Evolutionary conservation across 2,888 invertebrate species (phyloP).

Genomic region (Tethea ocularis): DNA sequence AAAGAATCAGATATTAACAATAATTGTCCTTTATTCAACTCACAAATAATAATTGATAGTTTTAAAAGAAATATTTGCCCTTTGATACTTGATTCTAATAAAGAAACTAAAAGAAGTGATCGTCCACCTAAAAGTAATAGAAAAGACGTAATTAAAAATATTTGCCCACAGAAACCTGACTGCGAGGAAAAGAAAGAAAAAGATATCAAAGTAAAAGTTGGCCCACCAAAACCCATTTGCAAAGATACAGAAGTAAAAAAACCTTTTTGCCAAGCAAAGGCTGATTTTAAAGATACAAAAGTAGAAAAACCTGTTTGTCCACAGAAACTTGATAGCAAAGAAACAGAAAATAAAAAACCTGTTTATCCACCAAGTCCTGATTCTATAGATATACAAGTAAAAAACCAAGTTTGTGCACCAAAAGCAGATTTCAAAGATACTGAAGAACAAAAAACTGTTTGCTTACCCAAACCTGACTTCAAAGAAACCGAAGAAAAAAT

Average conservation of each 20-base stretch:
- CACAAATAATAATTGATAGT: no score
- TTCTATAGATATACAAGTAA: constrained; percentile 18
- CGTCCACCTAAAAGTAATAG: neutral
- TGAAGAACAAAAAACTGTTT: neutral
- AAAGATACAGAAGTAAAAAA: neutral
- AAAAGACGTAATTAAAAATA: neutral
- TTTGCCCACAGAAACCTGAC: neutral
- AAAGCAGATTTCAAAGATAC: neutral
- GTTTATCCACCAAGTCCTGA: neutral
- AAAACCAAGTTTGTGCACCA: constrained; percentile 6
- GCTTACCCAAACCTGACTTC: neutral
- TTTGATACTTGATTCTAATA: no score
- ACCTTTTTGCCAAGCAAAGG: neutral
- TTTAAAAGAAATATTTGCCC: no score
- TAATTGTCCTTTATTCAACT: no score
- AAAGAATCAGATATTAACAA: neutral
- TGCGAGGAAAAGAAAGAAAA: neutral
- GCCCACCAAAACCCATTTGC: neutral
- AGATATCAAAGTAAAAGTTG: neutral
- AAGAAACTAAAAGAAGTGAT: neutral
- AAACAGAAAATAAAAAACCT: neutral
- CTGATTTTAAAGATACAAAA: neutral
- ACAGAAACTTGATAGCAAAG: neutral
- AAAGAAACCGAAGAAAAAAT: neutral
- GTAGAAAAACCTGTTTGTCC: neutral